Conservation (phyloP, 2,113 vertebrate genomes). For the Nannospalax galili region DNA sequence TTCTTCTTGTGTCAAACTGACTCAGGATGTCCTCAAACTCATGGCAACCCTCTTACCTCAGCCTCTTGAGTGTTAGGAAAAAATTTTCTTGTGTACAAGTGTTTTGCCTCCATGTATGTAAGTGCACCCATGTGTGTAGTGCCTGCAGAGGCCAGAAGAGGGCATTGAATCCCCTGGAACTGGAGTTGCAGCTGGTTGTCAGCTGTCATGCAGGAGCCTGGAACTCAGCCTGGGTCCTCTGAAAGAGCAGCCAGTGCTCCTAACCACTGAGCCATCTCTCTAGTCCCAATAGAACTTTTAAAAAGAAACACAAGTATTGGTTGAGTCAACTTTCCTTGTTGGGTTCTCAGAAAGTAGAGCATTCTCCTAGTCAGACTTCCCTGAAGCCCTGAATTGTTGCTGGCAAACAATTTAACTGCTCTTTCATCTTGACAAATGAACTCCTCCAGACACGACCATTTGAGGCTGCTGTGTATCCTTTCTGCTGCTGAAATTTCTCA, state of each 20-base stretch:
- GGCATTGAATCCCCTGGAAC: too few species aligned
- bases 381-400: background rate
- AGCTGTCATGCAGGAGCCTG: too few species aligned
- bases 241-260: too few species aligned
- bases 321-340: background rate
- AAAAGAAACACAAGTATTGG: background rate
- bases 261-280: background rate
- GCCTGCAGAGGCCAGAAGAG: too few species aligned
- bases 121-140: too few species aligned
- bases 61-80: background rate
- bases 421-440: constrained; percentile 54
- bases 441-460: background rate
- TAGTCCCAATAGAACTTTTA: background rate
- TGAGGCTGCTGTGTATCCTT: background rate
- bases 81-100: too few species aligned
- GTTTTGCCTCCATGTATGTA: too few species aligned
- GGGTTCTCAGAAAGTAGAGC: background rate
- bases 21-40: background rate
- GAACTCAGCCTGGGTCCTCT: too few species aligned
- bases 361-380: background rate
- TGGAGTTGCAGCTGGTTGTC: too few species aligned
- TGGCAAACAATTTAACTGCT: constrained; percentile 26
- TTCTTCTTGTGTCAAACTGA: constrained; percentile 30
- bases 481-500: background rate
- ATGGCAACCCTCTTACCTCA: background rate